phyloP scores from a whole-genome alignment of 2,113 vertebrate genomes.

The Garra rufa region DNA sequence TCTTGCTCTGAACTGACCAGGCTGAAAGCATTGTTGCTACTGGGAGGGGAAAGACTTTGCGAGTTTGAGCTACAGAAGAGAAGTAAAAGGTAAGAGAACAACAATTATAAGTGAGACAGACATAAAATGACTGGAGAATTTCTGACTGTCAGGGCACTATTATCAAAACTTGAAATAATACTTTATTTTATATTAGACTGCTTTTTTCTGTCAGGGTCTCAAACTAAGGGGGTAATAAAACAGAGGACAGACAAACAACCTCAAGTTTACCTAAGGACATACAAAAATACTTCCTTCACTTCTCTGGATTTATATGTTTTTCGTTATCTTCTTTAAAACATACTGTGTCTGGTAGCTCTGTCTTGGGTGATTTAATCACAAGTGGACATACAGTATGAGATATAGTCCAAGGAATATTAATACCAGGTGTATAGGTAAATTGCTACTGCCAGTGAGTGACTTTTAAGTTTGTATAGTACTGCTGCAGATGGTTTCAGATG shows the following conservation, averaged over 20 bases:
- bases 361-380: too few species aligned
- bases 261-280: too few species aligned
- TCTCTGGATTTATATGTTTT: background rate
- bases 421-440: too few species aligned
- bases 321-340: background rate
- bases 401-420: too few species aligned
- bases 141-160: background rate
- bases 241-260: background rate
- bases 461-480: too few species aligned
- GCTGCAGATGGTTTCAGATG: too few species aligned
- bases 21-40: constrained; percentile 75
- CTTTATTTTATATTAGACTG: background rate
- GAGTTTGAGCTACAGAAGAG: constrained; percentile 58
- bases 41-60: constrained; percentile 62
- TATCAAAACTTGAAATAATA: background rate
- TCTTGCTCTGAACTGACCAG: constrained; percentile 77
- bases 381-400: too few species aligned
- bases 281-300: background rate
- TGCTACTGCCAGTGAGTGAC: too few species aligned
- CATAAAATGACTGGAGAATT: background rate
- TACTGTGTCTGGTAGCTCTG: too few species aligned
- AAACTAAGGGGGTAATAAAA: background rate
- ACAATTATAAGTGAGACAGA: background rate
- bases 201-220: background rate
- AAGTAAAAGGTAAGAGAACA: background rate